A percentile compares a stretch with the other conserved stretches of the same genome.
Conservation (phyloP, 2,888 invertebrate species). For the Buathra laborator region DNA sequence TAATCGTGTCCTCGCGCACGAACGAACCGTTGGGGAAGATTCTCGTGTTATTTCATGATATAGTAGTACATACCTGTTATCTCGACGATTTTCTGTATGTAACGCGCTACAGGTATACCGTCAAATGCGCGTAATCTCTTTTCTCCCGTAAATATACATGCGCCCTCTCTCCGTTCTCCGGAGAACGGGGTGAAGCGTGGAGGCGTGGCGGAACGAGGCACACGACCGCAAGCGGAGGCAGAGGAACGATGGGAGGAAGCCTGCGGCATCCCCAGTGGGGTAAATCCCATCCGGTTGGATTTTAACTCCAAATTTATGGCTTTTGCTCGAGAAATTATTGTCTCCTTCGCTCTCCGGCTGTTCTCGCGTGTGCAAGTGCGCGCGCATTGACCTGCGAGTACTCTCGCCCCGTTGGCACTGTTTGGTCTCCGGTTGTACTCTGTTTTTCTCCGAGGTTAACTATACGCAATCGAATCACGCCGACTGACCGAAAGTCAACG, state of each 20-base stretch:
- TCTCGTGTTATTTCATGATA: constrained; percentile 9
- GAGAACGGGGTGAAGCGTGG: constrained; percentile 25
- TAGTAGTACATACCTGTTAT: neutral
- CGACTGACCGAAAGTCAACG: constrained; percentile 52
- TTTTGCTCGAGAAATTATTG: constrained; percentile 77
- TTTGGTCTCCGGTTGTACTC: constrained; percentile 24
- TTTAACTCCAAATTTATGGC: constrained; percentile 82
- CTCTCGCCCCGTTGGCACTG: constrained; percentile 19
- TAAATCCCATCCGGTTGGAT: constrained; percentile 82
- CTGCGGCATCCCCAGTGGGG: constrained; percentile 74
- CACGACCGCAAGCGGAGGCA: constrained; percentile 38
- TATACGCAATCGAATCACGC: constrained; percentile 29
- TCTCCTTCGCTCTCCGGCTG: constrained; percentile 68
- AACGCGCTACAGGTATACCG: neutral
- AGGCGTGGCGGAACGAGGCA: constrained; percentile 63
- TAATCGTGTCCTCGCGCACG: constrained; percentile 17
- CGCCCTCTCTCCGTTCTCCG: neutral
- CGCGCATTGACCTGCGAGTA: neutral
- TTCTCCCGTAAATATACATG: constrained; percentile 32
- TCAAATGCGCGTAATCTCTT: neutral
- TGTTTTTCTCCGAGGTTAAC: constrained; percentile 11
- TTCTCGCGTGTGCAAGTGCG: neutral
- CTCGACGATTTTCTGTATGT: neutral
- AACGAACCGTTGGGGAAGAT: constrained; percentile 5
- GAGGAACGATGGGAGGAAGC: constrained; percentile 65